Conservation (phyloP, 2,888 invertebrate species). For the Coleophora deauratella region DNA sequence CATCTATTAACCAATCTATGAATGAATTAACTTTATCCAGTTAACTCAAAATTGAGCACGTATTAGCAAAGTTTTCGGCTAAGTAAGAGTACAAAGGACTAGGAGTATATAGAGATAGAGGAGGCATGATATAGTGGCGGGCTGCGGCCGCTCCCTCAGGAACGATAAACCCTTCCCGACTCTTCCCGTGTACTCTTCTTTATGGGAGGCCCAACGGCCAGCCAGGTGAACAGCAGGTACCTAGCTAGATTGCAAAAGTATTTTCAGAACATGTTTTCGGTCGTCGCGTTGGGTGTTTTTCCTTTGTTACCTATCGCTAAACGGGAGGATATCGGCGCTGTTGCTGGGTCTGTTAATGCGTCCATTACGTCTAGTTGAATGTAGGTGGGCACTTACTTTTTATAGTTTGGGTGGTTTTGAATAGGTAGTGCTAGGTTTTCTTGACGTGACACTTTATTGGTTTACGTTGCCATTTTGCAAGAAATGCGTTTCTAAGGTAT, state of each 20-base stretch:
- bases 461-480: no score
- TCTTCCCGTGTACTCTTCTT: slow-evolving; percentile 72
- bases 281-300: slow-evolving; percentile 66
- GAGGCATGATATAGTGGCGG: slow-evolving; percentile 71
- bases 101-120: slow-evolving; percentile 54
- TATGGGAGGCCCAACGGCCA: slow-evolving; percentile 71
- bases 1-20: no score
- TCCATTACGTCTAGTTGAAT: slow-evolving; percentile 37
- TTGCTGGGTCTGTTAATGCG: slow-evolving; percentile 48
- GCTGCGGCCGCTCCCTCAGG: slow-evolving; percentile 65
- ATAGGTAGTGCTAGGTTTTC: not conserved
- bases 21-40: no score
- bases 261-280: slow-evolving; percentile 71
- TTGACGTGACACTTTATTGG: no score
- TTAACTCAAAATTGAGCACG: slow-evolving; percentile 22
- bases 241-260: slow-evolving; percentile 70
- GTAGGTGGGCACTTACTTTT: slow-evolving; percentile 29
- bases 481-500: no score
- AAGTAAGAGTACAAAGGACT: slow-evolving; percentile 44
- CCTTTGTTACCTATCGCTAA: slow-evolving; percentile 66
- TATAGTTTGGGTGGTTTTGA: slow-evolving; percentile 23
- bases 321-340: slow-evolving; percentile 45
- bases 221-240: slow-evolving; percentile 71
- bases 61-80: slow-evolving; percentile 43
- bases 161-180: slow-evolving; percentile 70